Percentiles rank a stretch among this genome's conserved stretches.
These are phyloP conservation scores for Thalassaphorura encarpata DNA, from an alignment of 1,140 invertebrate species.

Conservation along the genomic window DNA sequence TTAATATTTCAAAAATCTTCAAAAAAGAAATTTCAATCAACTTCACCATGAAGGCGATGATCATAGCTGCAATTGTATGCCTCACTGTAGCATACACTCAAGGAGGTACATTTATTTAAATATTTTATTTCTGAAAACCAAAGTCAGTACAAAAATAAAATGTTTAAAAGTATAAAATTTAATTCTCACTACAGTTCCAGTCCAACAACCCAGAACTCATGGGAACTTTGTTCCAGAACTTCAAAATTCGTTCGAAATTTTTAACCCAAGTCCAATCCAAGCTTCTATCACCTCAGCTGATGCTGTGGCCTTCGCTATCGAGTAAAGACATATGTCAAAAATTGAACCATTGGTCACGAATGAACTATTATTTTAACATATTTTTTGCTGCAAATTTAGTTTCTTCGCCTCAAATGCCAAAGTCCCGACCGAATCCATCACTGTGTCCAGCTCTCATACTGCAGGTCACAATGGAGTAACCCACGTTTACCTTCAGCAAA, in stretches of 20 bases:
- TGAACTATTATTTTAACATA: background rate
- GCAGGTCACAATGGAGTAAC: background rate
- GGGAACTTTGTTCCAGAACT: background rate
- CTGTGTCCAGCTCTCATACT: background rate
- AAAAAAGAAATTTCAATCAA: too few relatives aligned
- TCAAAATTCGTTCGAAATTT: background rate
- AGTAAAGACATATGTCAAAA: background rate
- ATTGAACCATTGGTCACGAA: background rate
- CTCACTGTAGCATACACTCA: too few relatives aligned
- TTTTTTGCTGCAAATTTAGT: background rate
- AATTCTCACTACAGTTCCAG: too few relatives aligned
- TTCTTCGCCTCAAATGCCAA: background rate
- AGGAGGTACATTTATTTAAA: too few relatives aligned
- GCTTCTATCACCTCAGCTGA: background rate
- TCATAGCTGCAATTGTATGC: too few relatives aligned
- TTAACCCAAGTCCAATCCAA: background rate
- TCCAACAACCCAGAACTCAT: background rate
- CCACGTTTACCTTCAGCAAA: conserved; percentile 4
- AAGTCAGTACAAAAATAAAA: too few relatives aligned
- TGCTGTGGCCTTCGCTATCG: background rate
- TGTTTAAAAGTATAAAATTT: too few relatives aligned
- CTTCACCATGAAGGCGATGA: too few relatives aligned
- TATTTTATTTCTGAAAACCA: too few relatives aligned
- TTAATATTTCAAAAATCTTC: too few relatives aligned
- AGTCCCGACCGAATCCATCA: background rate